phyloP scores from a whole-genome alignment of 2,888 invertebrate species.

The Aporophyla nigra region DNA sequence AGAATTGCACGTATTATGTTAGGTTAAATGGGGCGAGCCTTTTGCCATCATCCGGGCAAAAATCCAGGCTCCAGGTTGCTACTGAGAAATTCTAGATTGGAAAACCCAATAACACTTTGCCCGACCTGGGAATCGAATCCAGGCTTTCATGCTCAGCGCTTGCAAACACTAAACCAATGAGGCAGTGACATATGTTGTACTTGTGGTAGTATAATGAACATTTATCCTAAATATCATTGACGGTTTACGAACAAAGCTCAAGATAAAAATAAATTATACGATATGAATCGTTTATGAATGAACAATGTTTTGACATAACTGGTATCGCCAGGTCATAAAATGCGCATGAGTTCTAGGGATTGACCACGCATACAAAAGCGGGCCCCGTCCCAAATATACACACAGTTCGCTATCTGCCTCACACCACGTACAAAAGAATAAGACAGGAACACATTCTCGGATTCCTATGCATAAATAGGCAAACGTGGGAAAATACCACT shows the following conservation, averaged over 20 bases:
- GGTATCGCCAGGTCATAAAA: slow-evolving; percentile 57
- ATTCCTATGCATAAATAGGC: slow-evolving; percentile 76
- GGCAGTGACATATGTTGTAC: background rate
- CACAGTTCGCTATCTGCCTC: slow-evolving; percentile 71
- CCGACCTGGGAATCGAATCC: no score
- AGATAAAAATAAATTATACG: background rate
- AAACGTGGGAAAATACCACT: slow-evolving; percentile 82
- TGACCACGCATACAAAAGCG: slow-evolving; percentile 75
- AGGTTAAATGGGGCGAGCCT: no score
- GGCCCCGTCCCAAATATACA: slow-evolving; percentile 70
- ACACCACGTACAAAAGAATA: slow-evolving; percentile 59
- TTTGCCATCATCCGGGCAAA: no score
- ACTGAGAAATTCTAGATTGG: no score
- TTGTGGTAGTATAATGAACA: background rate
- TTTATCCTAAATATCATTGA: background rate
- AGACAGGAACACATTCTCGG: slow-evolving; percentile 68
- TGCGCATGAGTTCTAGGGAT: slow-evolving; percentile 69
- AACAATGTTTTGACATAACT: slow-evolving; percentile 33
- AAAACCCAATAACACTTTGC: no score
- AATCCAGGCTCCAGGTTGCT: no score
- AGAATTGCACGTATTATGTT: no score
- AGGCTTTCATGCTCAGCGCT: no score
- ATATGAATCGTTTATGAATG: background rate
- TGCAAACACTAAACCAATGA: no score
- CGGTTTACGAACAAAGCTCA: background rate